phyloP scores from a whole-genome alignment of 2,113 vertebrate genomes.

The Aplodontia rufa region DNA sequence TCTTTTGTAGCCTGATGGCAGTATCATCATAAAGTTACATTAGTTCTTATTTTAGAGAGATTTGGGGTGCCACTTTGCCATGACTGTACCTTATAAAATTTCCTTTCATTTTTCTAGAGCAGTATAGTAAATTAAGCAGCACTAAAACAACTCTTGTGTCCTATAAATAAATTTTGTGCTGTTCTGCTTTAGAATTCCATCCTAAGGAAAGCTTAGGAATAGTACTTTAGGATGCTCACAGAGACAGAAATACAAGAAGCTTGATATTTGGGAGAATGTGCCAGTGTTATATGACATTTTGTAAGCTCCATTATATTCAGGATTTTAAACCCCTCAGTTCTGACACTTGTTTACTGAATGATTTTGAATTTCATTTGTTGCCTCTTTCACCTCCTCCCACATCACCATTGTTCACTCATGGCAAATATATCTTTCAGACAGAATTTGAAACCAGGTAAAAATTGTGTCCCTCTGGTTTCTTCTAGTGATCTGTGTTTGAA shows the following conservation, averaged over 20 bases:
- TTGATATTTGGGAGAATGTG: not conserved
- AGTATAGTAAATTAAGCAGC: not conserved
- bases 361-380: not conserved
- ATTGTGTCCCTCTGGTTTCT: not conserved
- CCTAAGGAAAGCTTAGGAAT: not conserved
- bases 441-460: not conserved
- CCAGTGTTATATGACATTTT: not conserved
- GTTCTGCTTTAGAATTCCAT: not conserved
- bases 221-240: not conserved
- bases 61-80: not conserved
- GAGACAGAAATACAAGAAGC: not conserved
- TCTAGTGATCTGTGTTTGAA: not conserved
- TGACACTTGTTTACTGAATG: not conserved
- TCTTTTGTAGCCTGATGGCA: not conserved
- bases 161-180: not conserved
- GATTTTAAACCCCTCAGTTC: not conserved
- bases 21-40: not conserved
- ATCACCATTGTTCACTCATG: not conserved
- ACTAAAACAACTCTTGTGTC: not conserved
- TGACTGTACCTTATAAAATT: not conserved
- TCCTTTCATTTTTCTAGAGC: not conserved
- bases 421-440: not conserved
- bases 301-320: not conserved
- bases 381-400: not conserved
- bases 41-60: not conserved